These are phyloP conservation scores for Chroicocephalus ridibundus DNA, from an alignment of 2,113 vertebrate genomes.

Conservation along the genomic window DNA sequence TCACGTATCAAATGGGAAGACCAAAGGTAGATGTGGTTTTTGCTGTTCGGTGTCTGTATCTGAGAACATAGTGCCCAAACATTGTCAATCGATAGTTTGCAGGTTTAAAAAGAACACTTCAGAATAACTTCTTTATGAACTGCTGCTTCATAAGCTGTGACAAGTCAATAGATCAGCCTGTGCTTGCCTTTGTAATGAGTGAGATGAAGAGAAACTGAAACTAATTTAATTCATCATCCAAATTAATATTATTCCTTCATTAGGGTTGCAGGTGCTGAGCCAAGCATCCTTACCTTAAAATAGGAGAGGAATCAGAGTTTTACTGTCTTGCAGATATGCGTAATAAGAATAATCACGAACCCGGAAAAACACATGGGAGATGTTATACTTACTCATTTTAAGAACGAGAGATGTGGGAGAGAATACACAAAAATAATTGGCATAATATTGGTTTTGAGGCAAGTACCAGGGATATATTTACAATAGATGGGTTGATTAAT, in stretches of 20 bases:
- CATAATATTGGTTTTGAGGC: not conserved
- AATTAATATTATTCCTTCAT: not conserved
- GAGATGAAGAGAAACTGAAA: not conserved
- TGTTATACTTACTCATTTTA: not conserved
- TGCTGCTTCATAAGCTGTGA: not conserved
- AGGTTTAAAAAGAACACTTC: not conserved
- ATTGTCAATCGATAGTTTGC: not conserved
- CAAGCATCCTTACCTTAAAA: not conserved
- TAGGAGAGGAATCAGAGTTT: not conserved
- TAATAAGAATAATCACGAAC: not conserved
- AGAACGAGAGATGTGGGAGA: not conserved
- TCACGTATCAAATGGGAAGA: not conserved
- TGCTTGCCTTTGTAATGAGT: not conserved
- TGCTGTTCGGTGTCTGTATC: not conserved
- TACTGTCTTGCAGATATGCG: fast-evolving
- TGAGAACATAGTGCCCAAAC: not conserved
- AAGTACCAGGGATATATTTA: not conserved
- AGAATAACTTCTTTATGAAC: not conserved
- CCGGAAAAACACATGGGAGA: not conserved
- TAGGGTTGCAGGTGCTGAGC: not conserved
- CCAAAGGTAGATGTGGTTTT: not conserved
- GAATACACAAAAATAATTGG: not conserved
- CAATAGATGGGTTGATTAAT: not conserved
- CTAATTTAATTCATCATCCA: not conserved
- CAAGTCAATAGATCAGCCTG: not conserved